Percentiles rank a stretch among this genome's conserved stretches.
These are phyloP conservation scores for Leuctra nigra DNA, from an alignment of 2,888 invertebrate genomes.

Conservation along the genomic window DNA sequence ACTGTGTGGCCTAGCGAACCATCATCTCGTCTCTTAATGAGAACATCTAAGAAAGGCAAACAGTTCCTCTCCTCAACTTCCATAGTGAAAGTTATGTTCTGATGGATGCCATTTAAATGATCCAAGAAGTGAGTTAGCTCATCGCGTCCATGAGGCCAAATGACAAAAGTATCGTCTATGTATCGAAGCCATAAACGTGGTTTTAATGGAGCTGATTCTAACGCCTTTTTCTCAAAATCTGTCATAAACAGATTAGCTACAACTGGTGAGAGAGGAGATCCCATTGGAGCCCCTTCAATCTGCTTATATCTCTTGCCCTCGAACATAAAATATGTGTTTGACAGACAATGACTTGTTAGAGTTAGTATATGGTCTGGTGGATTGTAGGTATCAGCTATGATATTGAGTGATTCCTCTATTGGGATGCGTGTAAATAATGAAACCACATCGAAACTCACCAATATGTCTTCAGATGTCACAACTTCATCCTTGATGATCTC, in stretches of 20 bases:
- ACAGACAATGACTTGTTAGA: neutral
- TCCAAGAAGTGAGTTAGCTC: neutral
- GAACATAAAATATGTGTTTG: neutral
- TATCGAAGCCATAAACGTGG: neutral
- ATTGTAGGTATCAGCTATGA: neutral
- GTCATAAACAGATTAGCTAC: neutral
- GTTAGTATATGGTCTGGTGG: neutral
- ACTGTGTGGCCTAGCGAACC: neutral
- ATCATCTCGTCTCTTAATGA: neutral
- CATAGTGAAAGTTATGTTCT: slow-evolving; percentile 7
- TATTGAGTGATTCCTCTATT: neutral
- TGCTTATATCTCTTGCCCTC: neutral
- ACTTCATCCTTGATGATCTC: neutral
- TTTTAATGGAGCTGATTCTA: neutral
- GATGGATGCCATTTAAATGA: neutral
- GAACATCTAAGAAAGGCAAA: neutral
- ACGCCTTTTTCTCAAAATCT: neutral
- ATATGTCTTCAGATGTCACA: neutral
- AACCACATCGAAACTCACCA: neutral
- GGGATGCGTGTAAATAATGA: neutral
- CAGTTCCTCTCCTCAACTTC: neutral
- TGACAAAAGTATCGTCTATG: neutral
- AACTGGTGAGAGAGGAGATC: neutral
- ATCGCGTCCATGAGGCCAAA: neutral
- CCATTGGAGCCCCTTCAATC: neutral